These are phyloP conservation scores for Aphaenogaster ashmeadi DNA, from an alignment of 1,140 invertebrate genomes.

Conservation along the genomic window DNA sequence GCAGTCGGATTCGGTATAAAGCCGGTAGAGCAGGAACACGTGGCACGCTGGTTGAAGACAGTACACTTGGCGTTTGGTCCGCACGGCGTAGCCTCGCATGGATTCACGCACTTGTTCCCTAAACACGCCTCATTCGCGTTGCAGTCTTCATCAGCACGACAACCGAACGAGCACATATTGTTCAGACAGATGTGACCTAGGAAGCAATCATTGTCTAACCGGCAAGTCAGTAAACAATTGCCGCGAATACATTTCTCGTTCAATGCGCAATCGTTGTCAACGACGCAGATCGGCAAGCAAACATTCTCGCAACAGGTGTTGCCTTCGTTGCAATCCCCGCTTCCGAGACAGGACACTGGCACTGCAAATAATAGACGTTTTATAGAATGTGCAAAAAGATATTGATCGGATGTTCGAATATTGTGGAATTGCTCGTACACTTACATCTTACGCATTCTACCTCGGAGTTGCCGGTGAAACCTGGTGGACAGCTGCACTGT, in stretches of 20 bases:
- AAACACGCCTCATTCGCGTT: slow-evolving; percentile 93
- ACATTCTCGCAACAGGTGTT: slow-evolving; percentile 93
- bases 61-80: slow-evolving; percentile 94
- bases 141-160: slow-evolving; percentile 95
- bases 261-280: slow-evolving; percentile 95
- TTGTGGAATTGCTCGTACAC: slow-evolving; percentile 77
- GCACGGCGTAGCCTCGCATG: slow-evolving; percentile 92
- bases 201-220: slow-evolving; percentile 96
- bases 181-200: slow-evolving; percentile 95
- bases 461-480: slow-evolving; percentile 95
- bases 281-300: slow-evolving; percentile 91
- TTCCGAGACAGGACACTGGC: slow-evolving; percentile 91
- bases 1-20: slow-evolving; percentile 95
- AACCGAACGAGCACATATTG: slow-evolving; percentile 95
- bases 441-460: slow-evolving; percentile 94
- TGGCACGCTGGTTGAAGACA: slow-evolving; percentile 93
- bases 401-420: slow-evolving; percentile 18
- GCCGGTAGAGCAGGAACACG: slow-evolving; percentile 92
- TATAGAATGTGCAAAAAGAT: slow-evolving; percentile 17
- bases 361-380: slow-evolving; percentile 87
- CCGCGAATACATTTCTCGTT: slow-evolving; percentile 95
- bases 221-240: slow-evolving; percentile 94
- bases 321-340: slow-evolving; percentile 90
- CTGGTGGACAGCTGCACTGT: slow-evolving; percentile 93
- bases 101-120: slow-evolving; percentile 93